Evolutionary conservation across 2,113 vertebrate species (phyloP).

Genomic region (Recurvirostra avosetta): DNA sequence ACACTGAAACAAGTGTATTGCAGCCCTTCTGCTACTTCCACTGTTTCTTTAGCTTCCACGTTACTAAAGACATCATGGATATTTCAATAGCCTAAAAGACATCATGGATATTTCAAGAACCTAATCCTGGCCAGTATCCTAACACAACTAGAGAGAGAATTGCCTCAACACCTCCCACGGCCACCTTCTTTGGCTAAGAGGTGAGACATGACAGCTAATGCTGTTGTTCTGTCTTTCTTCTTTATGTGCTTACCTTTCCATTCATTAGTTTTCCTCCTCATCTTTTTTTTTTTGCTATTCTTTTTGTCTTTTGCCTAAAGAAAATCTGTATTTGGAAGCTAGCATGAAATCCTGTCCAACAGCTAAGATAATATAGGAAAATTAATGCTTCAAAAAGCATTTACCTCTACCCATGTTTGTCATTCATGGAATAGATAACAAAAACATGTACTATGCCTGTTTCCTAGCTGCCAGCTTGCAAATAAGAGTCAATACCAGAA

Average conservation of each 20-base stretch:
- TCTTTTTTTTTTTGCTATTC: background rate
- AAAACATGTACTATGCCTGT: background rate
- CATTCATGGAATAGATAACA: background rate
- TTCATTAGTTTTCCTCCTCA: background rate
- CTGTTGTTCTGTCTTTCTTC: background rate
- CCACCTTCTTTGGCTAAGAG: background rate
- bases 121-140: background rate
- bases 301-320: background rate
- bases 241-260: background rate
- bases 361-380: background rate
- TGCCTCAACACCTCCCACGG: rapidly evolving
- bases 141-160: background rate
- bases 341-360: background rate
- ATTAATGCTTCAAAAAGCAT: background rate
- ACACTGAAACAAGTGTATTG: background rate
- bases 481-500: background rate
- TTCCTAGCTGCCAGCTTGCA: background rate
- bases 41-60: background rate
- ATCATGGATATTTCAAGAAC: background rate
- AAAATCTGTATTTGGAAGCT: background rate
- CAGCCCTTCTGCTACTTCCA: background rate
- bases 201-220: background rate
- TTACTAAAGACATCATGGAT: background rate
- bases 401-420: background rate
- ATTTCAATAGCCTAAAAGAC: background rate